Evolutionary conservation across 2,797 vertebrate species (phyloP).

Genomic region (Tadarida brasiliensis): DNA sequence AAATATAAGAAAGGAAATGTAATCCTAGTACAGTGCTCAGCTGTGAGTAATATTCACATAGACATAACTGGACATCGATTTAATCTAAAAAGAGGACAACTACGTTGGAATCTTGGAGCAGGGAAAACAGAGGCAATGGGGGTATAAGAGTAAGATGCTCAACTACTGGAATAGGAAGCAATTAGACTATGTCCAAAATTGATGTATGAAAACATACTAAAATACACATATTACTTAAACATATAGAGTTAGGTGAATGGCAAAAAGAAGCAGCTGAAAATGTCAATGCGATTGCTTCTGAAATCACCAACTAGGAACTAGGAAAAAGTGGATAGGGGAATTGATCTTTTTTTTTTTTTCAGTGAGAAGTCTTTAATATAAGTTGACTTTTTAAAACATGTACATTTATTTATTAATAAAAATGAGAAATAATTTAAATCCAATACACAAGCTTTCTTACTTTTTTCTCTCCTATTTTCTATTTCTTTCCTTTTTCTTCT

Average conservation of each 20-base stretch:
- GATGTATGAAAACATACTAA: background rate
- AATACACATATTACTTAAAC: slow-evolving; percentile 4
- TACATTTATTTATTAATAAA: background rate
- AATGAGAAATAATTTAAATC: slow-evolving; percentile 7
- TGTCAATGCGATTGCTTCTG: background rate
- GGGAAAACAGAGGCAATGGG: background rate
- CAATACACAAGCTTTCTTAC: background rate
- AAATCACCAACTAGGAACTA: background rate
- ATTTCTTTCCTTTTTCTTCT: background rate
- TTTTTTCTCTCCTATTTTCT: background rate
- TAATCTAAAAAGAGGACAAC: slow-evolving; percentile 8
- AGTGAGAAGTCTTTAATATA: background rate
- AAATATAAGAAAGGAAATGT: slow-evolving; percentile 51
- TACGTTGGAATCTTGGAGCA: background rate
- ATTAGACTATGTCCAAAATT: background rate
- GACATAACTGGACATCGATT: slow-evolving; percentile 46
- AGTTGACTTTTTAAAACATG: background rate
- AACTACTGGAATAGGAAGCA: background rate
- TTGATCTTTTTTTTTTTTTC: background rate
- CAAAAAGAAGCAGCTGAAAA: background rate
- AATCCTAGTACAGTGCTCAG: background rate
- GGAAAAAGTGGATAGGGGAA: background rate
- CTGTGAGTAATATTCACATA: slow-evolving; percentile 46
- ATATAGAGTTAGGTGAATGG: background rate
- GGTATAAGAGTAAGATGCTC: background rate